These are phyloP conservation scores for Helostoma temminkii DNA, from an alignment of 2,797 vertebrate genomes.

Conservation along the genomic window DNA sequence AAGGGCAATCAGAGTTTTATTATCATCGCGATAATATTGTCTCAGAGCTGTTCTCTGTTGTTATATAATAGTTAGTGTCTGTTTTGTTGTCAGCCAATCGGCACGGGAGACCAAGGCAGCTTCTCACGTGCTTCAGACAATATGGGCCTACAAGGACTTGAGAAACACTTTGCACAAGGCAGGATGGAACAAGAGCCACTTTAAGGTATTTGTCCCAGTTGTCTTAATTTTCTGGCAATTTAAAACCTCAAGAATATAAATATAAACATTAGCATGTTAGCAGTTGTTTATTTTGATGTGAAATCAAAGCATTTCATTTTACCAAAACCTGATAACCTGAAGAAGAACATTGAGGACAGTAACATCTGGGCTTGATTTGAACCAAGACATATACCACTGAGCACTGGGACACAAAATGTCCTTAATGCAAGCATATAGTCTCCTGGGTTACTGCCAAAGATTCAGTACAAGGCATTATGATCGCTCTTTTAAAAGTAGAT, in stretches of 20 bases:
- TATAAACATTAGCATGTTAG: background rate
- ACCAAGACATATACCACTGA: slow-evolving; percentile 1
- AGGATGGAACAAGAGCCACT: slow-evolving; percentile 98
- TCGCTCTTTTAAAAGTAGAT: background rate
- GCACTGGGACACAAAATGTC: background rate
- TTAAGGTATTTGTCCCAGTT: slow-evolving; percentile 87
- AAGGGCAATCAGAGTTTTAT: slow-evolving; percentile 27
- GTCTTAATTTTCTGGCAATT: background rate
- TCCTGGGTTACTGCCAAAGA: slow-evolving; percentile 3
- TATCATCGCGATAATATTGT: slow-evolving; percentile 44
- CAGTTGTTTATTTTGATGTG: background rate
- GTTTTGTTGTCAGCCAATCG: slow-evolving; percentile 88
- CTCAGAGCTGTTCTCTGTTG: slow-evolving; percentile 37
- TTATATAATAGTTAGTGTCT: slow-evolving; percentile 36
- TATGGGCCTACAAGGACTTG: slow-evolving; percentile 98
- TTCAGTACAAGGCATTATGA: background rate
- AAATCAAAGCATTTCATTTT: background rate
- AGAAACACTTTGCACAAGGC: slow-evolving; percentile 90
- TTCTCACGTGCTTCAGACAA: slow-evolving; percentile 94
- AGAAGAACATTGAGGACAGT: no score
- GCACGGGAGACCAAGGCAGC: slow-evolving; percentile 94
- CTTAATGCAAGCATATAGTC: background rate
- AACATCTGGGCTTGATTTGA: slow-evolving; percentile 2
- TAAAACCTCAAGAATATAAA: background rate
- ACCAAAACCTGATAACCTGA: no score